A percentile compares a stretch with the other conserved stretches of the same genome.
These are phyloP conservation scores for Hylaea fasciaria DNA, from an alignment of 2,888 invertebrate species.

Conservation along the genomic window DNA sequence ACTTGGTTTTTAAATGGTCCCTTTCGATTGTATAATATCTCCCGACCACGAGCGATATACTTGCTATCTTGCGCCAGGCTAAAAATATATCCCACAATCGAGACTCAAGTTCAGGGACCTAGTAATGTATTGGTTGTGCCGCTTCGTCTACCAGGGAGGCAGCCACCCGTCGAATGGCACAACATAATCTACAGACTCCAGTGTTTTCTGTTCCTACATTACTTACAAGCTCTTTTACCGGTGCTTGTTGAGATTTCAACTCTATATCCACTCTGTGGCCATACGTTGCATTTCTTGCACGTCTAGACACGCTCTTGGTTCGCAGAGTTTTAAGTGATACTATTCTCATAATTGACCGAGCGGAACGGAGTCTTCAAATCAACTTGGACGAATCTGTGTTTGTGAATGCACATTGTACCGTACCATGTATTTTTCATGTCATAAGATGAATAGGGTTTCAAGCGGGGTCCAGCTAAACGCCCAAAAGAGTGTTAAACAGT, in stretches of 20 bases:
- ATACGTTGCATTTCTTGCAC: conserved; percentile 25
- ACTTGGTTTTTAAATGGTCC: neutral
- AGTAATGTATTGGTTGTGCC: conserved; percentile 51
- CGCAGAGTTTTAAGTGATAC: conserved; percentile 26
- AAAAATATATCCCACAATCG: conserved; percentile 57
- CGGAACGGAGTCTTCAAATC: too few species aligned
- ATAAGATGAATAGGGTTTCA: too few species aligned
- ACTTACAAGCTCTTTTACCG: conserved; percentile 8
- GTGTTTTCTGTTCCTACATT: conserved; percentile 22
- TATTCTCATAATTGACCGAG: conserved; percentile 30
- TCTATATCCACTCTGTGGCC: conserved; percentile 14
- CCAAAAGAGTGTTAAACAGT: too few species aligned
- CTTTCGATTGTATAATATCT: neutral
- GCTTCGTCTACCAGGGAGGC: conserved; percentile 59
- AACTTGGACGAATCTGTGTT: too few species aligned
- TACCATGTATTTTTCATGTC: too few species aligned
- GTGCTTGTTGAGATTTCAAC: conserved; percentile 8
- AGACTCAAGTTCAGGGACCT: conserved; percentile 75
- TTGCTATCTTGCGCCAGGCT: conserved; percentile 44
- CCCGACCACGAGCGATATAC: conserved; percentile 1
- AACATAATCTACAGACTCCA: conserved; percentile 36
- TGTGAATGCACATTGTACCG: too few species aligned
- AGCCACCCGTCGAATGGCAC: conserved; percentile 45
- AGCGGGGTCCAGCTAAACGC: too few species aligned
- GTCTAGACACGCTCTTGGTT: conserved; percentile 28